Conservation (phyloP, 64 coral and sea anemone species). For the Actinia equina region DNA sequence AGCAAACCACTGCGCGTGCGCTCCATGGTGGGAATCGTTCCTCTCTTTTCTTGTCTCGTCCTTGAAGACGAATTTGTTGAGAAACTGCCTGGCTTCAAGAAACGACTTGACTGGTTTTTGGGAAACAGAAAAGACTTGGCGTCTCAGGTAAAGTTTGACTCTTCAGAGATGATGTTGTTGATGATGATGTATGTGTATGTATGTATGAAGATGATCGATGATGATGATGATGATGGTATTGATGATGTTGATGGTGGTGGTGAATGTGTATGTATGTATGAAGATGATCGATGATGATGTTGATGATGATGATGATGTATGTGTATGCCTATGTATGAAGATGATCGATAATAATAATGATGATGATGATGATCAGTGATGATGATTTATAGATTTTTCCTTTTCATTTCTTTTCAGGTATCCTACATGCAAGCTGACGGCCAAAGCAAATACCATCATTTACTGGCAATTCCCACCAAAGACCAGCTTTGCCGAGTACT, state of each 20-base stretch:
- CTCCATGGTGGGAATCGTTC: conserved; percentile 74
- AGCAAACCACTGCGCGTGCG: conserved; percentile 64
- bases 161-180: too few species aligned
- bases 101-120: conserved; percentile 79
- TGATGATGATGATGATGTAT: too few species aligned
- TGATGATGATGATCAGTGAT: too few species aligned
- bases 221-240: too few species aligned
- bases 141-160: conserved; percentile 32
- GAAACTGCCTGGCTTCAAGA: conserved; percentile 73
- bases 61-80: conserved; percentile 57
- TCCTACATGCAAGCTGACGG: conserved; percentile 49
- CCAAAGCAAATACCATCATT: conserved; percentile 41
- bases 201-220: too few species aligned
- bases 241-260: too few species aligned
- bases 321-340: too few species aligned
- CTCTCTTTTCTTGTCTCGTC: conserved; percentile 59
- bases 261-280: too few species aligned
- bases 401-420: conserved; percentile 34
- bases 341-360: too few species aligned
- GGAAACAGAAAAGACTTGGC: conserved; percentile 65
- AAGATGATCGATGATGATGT: too few species aligned
- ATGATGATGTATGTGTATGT: too few species aligned
- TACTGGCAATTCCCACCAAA: conserved; percentile 66
- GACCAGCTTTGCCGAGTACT: conserved; percentile 60
- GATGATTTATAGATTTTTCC: neutral